Evolutionary conservation across 2,113 vertebrate species (phyloP).

Genomic region (Phyllostomus hastatus): DNA sequence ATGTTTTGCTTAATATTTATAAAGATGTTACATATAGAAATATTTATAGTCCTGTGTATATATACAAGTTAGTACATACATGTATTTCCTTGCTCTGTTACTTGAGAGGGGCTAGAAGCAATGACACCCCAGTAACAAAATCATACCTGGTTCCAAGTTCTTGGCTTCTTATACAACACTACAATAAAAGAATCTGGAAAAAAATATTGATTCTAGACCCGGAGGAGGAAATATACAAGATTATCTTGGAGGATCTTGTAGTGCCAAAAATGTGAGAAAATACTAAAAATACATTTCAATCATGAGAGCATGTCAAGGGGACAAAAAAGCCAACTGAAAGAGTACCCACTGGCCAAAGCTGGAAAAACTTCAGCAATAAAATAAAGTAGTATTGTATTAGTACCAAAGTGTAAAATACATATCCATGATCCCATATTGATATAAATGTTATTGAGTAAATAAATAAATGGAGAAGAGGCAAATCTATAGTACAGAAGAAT

Average conservation of each 20-base stretch:
- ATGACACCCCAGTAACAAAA: not conserved
- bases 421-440: not conserved
- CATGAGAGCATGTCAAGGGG: not conserved
- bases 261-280: not conserved
- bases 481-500: not conserved
- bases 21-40: not conserved
- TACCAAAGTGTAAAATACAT: constrained; percentile 33
- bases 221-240: not conserved
- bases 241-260: not conserved
- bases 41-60: not conserved
- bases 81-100: not conserved
- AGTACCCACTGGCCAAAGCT: not conserved
- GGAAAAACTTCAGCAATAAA: not conserved
- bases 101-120: not conserved
- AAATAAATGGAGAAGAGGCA: constrained; percentile 1
- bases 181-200: not conserved
- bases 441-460: constrained; percentile 9
- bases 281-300: not conserved
- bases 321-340: not conserved
- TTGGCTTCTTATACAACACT: not conserved
- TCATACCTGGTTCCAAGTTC: not conserved
- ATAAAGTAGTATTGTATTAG: constrained; percentile 25
- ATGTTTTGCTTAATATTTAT: not conserved
- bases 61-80: not conserved
- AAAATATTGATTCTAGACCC: not conserved